Percentiles rank a stretch among this genome's conserved stretches.
Evolutionary conservation across 2,797 vertebrate genomes (phyloP).

Genomic region (Lerista edwardsae): DNA sequence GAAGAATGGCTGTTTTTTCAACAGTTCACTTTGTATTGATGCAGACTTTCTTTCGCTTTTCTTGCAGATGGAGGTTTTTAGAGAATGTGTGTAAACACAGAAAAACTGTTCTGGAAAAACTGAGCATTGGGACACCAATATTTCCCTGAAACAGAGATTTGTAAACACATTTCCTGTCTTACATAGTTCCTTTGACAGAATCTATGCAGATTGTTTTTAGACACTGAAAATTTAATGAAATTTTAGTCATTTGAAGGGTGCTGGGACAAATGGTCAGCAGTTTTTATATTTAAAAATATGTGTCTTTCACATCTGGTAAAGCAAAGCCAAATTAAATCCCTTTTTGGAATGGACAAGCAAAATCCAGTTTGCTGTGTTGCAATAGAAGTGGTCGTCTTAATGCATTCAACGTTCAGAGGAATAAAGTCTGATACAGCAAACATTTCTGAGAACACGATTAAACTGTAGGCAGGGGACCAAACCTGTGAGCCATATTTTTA

Average conservation of each 20-base stretch:
- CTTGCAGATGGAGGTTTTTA: constrained; percentile 63
- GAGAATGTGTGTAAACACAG: constrained; percentile 30
- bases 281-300: background rate
- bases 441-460: constrained; percentile 6
- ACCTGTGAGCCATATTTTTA: constrained; percentile 36
- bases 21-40: background rate
- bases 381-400: background rate
- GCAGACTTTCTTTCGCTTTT: constrained; percentile 39
- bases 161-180: background rate
- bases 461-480: constrained; percentile 1
- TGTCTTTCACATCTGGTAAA: constrained; percentile 31
- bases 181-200: constrained; percentile 37
- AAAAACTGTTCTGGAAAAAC: constrained; percentile 56
- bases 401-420: background rate
- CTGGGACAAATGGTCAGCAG: constrained; percentile 14
- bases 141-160: background rate
- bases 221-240: background rate
- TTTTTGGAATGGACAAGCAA: constrained; percentile 38
- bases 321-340: background rate
- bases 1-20: no score
- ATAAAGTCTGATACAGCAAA: background rate
- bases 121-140: constrained; percentile 35
- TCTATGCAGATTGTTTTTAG: constrained; percentile 36
- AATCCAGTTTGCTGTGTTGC: background rate
- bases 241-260: background rate